A percentile compares a stretch with the other conserved stretches of the same genome.
These are phyloP conservation scores for Chunga burmeisteri DNA, from an alignment of 2,113 vertebrate genomes.

Conservation along the genomic window DNA sequence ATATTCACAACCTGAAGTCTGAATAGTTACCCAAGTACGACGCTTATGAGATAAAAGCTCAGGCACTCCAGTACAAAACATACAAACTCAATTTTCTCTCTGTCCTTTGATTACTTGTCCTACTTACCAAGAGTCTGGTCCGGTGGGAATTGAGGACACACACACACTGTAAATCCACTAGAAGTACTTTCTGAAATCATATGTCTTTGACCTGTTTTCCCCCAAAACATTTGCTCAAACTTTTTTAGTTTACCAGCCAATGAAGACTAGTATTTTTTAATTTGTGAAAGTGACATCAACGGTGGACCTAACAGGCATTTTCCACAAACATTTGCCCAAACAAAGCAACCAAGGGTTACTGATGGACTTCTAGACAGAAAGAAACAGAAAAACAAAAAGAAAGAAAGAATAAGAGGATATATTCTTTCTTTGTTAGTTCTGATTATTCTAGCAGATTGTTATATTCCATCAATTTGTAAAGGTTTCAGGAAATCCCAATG, in stretches of 20 bases:
- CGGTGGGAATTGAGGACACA: neutral
- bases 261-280: neutral
- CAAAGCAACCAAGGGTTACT: neutral
- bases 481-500: neutral
- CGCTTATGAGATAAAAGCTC: neutral
- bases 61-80: neutral
- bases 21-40: neutral
- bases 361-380: neutral
- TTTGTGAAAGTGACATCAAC: neutral
- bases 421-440: neutral
- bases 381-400: neutral
- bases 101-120: neutral
- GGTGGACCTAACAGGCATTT: neutral
- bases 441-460: neutral
- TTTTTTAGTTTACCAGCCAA: neutral
- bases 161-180: neutral
- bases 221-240: neutral
- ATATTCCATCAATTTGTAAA: neutral
- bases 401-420: neutral
- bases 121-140: neutral
- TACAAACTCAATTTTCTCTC: neutral
- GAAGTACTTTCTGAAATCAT: neutral
- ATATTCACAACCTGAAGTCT: neutral
- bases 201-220: neutral
- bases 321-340: neutral